phyloP scores from a whole-genome alignment of 92 coral and sea anemone genomes.

The Pocillopora meandrina region DNA sequence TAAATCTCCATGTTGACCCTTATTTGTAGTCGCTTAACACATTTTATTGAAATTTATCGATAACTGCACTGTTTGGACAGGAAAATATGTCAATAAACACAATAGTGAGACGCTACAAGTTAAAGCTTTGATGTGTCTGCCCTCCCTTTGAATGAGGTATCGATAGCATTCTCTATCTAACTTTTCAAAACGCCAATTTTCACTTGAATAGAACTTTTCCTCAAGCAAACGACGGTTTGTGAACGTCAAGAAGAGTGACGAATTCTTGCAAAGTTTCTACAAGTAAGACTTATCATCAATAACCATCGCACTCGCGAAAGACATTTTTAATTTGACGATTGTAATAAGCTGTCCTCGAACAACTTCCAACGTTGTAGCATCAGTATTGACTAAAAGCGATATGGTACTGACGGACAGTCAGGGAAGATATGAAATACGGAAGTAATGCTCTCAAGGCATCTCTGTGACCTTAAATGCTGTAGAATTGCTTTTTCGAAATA shows the following conservation, averaged over 20 bases:
- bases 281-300: neutral
- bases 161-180: neutral
- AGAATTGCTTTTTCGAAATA: neutral
- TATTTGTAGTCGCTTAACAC: slow-evolving; percentile 17
- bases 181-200: neutral
- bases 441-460: neutral
- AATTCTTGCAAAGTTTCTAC: neutral
- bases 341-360: neutral
- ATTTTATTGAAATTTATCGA: slow-evolving; percentile 2
- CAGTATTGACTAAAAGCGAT: neutral
- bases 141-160: neutral
- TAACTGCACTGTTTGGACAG: slow-evolving; percentile 9
- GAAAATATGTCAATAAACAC: neutral
- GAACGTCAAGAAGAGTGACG: neutral
- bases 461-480: neutral
- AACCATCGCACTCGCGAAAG: neutral
- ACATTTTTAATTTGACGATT: neutral
- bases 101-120: neutral
- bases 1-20: neutral
- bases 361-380: neutral
- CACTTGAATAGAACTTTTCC: neutral
- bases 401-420: neutral
- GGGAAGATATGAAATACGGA: neutral
- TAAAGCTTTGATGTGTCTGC: neutral
- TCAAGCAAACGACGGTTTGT: no score